Percentiles rank a stretch among this genome's conserved stretches.
Conservation (phyloP, 2,113 vertebrate genomes). For the Andinoacara biseriatus region DNA sequence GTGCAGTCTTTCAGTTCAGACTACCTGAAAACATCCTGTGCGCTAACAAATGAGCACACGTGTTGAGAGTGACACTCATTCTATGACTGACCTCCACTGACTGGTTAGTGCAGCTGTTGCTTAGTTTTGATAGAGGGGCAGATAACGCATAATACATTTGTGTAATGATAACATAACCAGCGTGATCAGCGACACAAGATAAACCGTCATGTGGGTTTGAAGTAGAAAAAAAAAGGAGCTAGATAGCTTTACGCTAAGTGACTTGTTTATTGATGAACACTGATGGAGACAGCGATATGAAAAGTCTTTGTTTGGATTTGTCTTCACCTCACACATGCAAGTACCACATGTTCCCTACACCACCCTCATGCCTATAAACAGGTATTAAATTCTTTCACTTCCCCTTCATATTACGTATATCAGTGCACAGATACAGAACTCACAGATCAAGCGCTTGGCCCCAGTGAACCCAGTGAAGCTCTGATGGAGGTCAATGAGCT, state of each 20-base stretch:
- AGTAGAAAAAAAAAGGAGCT: slow-evolving; percentile 26
- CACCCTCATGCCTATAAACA: slow-evolving; percentile 9
- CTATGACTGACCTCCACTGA: slow-evolving; percentile 33
- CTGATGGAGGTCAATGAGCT: slow-evolving; percentile 71
- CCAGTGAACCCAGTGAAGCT: slow-evolving; percentile 66
- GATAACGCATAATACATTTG: slow-evolving; percentile 31
- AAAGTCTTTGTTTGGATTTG: slow-evolving; percentile 44
- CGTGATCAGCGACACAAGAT: slow-evolving; percentile 27
- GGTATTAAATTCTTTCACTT: slow-evolving; percentile 28
- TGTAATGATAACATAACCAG: slow-evolving; percentile 52
- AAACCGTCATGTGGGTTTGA: slow-evolving; percentile 54
- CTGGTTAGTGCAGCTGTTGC: slow-evolving; percentile 62
- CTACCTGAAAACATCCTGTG: not conserved
- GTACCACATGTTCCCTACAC: slow-evolving; percentile 10
- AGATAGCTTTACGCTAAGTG: slow-evolving; percentile 59
- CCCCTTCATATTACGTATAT: slow-evolving; percentile 32
- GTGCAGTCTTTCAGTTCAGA: not conserved
- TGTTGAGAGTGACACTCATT: slow-evolving; percentile 27
- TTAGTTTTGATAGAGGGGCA: slow-evolving; percentile 57
- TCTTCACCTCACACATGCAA: slow-evolving; percentile 26
- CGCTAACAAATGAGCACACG: not conserved
- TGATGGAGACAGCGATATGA: slow-evolving; percentile 53
- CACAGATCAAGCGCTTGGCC: slow-evolving; percentile 47
- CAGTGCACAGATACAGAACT: slow-evolving; percentile 30
- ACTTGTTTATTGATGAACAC: slow-evolving; percentile 68